phyloP scores from a whole-genome alignment of 2,888 invertebrate species.

The Pseudoips prasinana region DNA sequence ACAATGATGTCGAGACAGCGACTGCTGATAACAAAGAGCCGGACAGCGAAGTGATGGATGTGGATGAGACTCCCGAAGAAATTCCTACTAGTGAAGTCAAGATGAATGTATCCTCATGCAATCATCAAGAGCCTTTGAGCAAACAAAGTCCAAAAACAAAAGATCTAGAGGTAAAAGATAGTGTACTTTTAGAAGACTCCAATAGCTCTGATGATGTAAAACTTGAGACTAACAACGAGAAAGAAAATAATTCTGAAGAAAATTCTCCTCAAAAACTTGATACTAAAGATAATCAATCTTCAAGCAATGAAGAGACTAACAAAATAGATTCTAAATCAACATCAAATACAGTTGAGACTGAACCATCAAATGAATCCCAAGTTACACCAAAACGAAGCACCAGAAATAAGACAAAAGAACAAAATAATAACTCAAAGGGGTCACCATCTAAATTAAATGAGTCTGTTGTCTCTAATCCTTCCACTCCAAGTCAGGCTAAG shows the following conservation, averaged over 20 bases:
- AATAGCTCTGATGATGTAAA: slow-evolving; percentile 25
- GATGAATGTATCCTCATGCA: slow-evolving; percentile 4
- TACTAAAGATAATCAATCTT: slow-evolving; percentile 6
- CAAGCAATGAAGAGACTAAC: slow-evolving; percentile 10
- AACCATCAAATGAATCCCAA: slow-evolving; percentile 7
- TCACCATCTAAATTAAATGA: slow-evolving; percentile 49
- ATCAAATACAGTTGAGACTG: slow-evolving; percentile 5
- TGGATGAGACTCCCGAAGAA: slow-evolving; percentile 38
- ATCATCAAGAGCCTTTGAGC: slow-evolving; percentile 15
- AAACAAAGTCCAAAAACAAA: slow-evolving; percentile 5
- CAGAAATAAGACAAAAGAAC: slow-evolving; percentile 48
- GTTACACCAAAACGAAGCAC: slow-evolving; percentile 53
- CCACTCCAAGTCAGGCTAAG: slow-evolving; percentile 50
- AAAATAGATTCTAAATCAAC: slow-evolving; percentile 8
- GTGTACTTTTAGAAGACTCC: slow-evolving; percentile 39
- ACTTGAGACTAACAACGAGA: slow-evolving; percentile 3
- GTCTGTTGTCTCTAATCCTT: slow-evolving; percentile 32
- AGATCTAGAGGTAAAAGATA: slow-evolving; percentile 14
- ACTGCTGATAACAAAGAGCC: slow-evolving; percentile 21
- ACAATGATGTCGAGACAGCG: slow-evolving; percentile 28
- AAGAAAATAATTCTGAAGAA: slow-evolving; percentile 2
- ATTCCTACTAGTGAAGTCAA: slow-evolving; percentile 16
- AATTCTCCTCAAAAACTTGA: neutral
- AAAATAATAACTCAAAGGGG: slow-evolving; percentile 40
- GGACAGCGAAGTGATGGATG: slow-evolving; percentile 47